Evolutionary conservation across 2,888 invertebrate genomes (phyloP).

Genomic region (Callyntrura sp.): DNA sequence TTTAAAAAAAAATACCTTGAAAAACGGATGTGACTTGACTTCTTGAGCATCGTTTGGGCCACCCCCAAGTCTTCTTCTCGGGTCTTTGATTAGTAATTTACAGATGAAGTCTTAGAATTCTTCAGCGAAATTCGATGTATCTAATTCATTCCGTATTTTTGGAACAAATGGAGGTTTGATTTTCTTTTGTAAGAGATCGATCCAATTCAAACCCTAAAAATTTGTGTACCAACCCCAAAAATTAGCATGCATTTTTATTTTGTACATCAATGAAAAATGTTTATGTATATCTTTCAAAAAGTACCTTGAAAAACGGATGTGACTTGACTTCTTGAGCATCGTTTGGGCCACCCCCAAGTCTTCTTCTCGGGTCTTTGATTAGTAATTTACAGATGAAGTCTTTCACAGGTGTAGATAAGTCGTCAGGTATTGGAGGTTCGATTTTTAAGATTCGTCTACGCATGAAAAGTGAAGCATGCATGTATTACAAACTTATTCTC

Average conservation of each 20-base stretch:
- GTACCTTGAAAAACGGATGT: constrained; percentile 94
- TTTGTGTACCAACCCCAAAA: not conserved
- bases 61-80: constrained; percentile 94
- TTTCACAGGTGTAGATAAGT: constrained; percentile 90
- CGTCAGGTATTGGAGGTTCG: constrained; percentile 95
- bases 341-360: constrained; percentile 93
- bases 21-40: constrained; percentile 96
- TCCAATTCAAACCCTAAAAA: constrained; percentile 92
- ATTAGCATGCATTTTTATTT: constrained; percentile 53
- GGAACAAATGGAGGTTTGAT: constrained; percentile 97
- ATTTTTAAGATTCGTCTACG: constrained; percentile 93
- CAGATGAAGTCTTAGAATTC: constrained; percentile 96
- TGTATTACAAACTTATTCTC: not conserved
- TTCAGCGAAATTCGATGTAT: constrained; percentile 93
- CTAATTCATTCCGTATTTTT: constrained; percentile 93
- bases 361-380: constrained; percentile 94
- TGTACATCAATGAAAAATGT: not conserved
- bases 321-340: constrained; percentile 96
- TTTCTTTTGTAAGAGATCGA: constrained; percentile 91
- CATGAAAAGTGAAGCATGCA: constrained; percentile 11
- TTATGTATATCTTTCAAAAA: too few relatives aligned
- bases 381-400: constrained; percentile 94
- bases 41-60: constrained; percentile 94
- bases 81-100: constrained; percentile 95
- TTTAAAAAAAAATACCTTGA: constrained; percentile 91